These are phyloP conservation scores for Rhagoletis zephyria DNA, from an alignment of 1,140 invertebrate species.

Conservation along the genomic window DNA sequence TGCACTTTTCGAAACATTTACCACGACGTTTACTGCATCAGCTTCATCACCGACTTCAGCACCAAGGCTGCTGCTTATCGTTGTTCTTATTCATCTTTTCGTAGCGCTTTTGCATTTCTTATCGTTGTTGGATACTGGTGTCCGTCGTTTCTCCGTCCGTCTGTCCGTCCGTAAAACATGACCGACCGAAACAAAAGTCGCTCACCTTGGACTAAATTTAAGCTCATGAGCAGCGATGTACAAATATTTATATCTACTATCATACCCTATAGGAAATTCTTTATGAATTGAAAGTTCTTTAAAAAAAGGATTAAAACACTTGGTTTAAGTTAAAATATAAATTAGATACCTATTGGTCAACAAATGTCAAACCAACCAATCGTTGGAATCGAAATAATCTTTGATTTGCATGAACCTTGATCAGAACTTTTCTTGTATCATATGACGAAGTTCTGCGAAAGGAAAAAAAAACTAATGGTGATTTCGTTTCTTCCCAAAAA, in stretches of 20 bases:
- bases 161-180: neutral
- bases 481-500: too few relatives aligned
- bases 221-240: neutral
- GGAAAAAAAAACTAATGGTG: too few relatives aligned
- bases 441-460: too few relatives aligned
- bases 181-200: constrained; percentile 24
- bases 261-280: neutral
- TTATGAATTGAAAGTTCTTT: too few relatives aligned
- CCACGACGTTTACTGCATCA: neutral
- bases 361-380: too few relatives aligned
- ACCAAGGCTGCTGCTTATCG: neutral
- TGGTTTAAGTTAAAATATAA: too few relatives aligned
- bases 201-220: constrained; percentile 50
- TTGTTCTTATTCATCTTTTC: neutral
- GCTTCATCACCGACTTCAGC: neutral
- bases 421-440: too few relatives aligned
- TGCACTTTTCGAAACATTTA: constrained; percentile 7
- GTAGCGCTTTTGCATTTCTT: neutral
- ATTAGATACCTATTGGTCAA: too few relatives aligned
- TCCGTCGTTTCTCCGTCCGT: neutral
- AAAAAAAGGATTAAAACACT: too few relatives aligned
- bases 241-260: neutral
- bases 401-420: too few relatives aligned
- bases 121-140: neutral
- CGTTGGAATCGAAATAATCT: too few relatives aligned